Evolutionary conservation across 1,140 invertebrate genomes (phyloP).

Genomic region (Manduca sexta): DNA sequence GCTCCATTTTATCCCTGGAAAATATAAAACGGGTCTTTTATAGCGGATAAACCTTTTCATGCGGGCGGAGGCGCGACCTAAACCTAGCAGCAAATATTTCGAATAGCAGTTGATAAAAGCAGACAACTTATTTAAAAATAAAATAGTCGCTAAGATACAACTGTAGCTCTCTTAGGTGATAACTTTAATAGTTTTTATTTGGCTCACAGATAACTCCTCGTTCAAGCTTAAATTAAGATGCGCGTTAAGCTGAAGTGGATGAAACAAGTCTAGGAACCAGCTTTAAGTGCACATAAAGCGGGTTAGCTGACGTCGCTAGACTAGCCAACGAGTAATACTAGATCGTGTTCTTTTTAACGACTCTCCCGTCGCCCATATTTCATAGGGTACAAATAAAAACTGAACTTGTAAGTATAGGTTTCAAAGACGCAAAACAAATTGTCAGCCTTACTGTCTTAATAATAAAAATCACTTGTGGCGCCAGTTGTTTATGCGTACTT

Average conservation of each 20-base stretch:
- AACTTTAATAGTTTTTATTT: conserved; percentile 30
- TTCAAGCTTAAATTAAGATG: conserved; percentile 54
- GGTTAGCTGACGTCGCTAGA: conserved; percentile 43
- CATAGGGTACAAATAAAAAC: conserved; percentile 44
- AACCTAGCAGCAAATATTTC: too few species aligned
- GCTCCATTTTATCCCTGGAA: too few species aligned
- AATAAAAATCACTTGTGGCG: not conserved
- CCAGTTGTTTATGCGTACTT: too few species aligned
- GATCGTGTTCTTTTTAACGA: conserved; percentile 59
- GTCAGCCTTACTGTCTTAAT: not conserved
- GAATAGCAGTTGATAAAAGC: too few species aligned
- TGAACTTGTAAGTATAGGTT: conserved; percentile 24
- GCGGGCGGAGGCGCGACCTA: too few species aligned
- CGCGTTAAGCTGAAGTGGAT: conserved; percentile 52
- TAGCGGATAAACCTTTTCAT: too few species aligned
- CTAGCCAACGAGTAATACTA: conserved; percentile 46
- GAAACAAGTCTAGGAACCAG: conserved; percentile 51
- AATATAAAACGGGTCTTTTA: too few species aligned
- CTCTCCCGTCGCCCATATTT: conserved; percentile 41
- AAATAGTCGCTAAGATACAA: too few species aligned
- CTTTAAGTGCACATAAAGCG: conserved; percentile 59
- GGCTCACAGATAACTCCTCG: conserved; percentile 28
- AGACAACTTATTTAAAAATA: too few species aligned
- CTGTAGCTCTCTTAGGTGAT: too few species aligned
- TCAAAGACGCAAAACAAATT: conserved; percentile 8